These are phyloP conservation scores for Drosophila santomea DNA, from an alignment of 1,140 invertebrate species.

Conservation along the genomic window DNA sequence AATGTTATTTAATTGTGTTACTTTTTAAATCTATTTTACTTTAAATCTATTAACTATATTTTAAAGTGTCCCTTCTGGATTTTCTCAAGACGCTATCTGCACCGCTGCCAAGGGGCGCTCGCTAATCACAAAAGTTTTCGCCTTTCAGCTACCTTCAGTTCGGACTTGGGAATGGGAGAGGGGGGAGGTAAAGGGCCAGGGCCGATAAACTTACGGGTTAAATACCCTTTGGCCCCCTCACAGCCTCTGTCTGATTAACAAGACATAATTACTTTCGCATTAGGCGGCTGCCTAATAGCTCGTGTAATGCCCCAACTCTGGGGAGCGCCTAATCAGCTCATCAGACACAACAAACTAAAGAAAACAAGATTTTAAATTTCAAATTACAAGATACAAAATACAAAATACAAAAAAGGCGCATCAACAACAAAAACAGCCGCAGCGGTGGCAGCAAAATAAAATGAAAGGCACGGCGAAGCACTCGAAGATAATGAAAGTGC, in stretches of 20 bases:
- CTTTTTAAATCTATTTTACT: background rate
- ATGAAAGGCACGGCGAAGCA: slow-evolving; percentile 46
- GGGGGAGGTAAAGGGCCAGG: slow-evolving; percentile 10
- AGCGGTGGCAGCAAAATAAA: slow-evolving; percentile 14
- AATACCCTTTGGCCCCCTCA: slow-evolving; percentile 52
- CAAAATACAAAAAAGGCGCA: slow-evolving; percentile 17
- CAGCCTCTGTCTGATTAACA: slow-evolving; percentile 66
- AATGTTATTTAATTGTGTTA: background rate
- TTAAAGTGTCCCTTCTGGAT: slow-evolving; percentile 20
- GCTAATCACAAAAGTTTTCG: slow-evolving; percentile 75
- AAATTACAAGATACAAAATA: slow-evolving; percentile 16
- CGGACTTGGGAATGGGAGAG: slow-evolving; percentile 27
- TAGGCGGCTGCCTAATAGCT: slow-evolving; percentile 75
- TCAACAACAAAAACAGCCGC: slow-evolving; percentile 18
- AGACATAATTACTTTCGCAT: slow-evolving; percentile 82
- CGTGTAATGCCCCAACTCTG: slow-evolving; percentile 65
- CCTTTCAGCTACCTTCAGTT: slow-evolving; percentile 66
- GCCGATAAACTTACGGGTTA: slow-evolving; percentile 55
- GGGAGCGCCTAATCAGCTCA: slow-evolving; percentile 62
- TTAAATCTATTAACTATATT: background rate
- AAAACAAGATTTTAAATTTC: slow-evolving; percentile 36
- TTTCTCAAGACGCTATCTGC: slow-evolving; percentile 53
- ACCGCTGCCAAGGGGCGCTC: slow-evolving; percentile 27
- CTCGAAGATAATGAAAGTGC: slow-evolving; percentile 81
- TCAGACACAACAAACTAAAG: slow-evolving; percentile 55